A percentile compares a stretch with the other conserved stretches of the same genome.
These are phyloP conservation scores for Brotula barbata DNA, from an alignment of 2,797 vertebrate species.

Conservation along the genomic window DNA sequence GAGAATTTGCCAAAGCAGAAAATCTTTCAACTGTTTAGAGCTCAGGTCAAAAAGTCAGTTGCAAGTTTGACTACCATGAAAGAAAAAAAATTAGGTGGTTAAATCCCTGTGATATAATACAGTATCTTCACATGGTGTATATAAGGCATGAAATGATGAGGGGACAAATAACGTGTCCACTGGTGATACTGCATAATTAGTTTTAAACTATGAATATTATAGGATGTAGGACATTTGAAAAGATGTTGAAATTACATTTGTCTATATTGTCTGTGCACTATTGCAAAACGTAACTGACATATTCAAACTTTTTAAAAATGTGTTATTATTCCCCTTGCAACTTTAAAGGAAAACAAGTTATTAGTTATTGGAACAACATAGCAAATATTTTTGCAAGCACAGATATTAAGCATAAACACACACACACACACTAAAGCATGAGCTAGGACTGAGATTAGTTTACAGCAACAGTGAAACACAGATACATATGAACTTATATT, in stretches of 20 bases:
- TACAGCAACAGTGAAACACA: conserved; percentile 57
- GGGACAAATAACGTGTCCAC: conserved; percentile 9
- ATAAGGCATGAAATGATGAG: conserved; percentile 5
- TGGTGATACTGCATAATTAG: not conserved
- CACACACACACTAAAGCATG: conserved; percentile 23
- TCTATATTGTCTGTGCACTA: conserved; percentile 9
- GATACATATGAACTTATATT: conserved; percentile 52
- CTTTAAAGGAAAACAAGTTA: conserved; percentile 39
- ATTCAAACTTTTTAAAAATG: no score
- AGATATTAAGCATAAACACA: conserved; percentile 23
- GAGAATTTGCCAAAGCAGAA: conserved; percentile 73
- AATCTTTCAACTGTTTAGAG: conserved; percentile 20
- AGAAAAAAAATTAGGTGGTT: conserved; percentile 15
- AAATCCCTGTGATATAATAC: conserved; percentile 4
- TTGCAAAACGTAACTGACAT: no score
- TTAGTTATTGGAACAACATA: conserved; percentile 50
- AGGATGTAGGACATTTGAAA: no score
- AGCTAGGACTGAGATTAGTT: conserved; percentile 46
- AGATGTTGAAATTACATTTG: conserved; percentile 3
- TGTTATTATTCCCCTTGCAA: conserved; percentile 15
- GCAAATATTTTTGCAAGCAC: conserved; percentile 20
- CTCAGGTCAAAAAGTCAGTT: conserved; percentile 18
- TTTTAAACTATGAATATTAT: conserved; percentile 13
- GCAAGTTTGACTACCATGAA: conserved; percentile 12
- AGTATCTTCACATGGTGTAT: conserved; percentile 13